Percentiles rank a stretch among this genome's conserved stretches.
Evolutionary conservation across 2,113 vertebrate species (phyloP).

Genomic region (Micronycteris hirsuta): DNA sequence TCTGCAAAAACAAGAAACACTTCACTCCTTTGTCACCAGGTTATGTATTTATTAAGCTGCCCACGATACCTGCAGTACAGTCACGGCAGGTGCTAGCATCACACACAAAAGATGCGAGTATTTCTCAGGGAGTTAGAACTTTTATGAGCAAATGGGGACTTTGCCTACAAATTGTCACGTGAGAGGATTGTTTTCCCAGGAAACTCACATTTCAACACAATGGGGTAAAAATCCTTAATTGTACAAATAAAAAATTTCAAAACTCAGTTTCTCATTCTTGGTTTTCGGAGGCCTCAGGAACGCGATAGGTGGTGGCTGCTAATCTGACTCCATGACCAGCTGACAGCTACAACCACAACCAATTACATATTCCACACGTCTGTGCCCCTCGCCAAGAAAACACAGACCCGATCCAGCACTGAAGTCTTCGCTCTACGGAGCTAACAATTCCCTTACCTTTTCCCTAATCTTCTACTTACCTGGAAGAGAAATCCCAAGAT

Average conservation of each 20-base stretch:
- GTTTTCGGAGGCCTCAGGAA: background rate
- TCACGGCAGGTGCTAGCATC: background rate
- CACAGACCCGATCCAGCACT: background rate
- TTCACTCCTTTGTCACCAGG: background rate
- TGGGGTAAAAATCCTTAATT: background rate
- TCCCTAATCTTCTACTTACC: background rate
- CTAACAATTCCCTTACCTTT: background rate
- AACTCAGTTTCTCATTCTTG: constrained; percentile 10
- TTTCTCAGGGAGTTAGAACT: constrained; percentile 22
- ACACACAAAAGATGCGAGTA: constrained; percentile 21
- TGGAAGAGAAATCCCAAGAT: background rate
- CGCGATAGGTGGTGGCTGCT: background rate
- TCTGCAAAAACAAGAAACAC: background rate
- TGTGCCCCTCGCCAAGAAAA: background rate
- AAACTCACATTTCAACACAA: constrained; percentile 22
- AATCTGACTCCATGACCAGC: background rate
- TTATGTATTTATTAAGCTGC: background rate
- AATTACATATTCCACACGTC: background rate
- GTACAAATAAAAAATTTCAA: constrained; percentile 1
- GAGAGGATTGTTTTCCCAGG: background rate
- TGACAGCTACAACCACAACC: background rate
- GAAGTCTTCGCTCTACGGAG: background rate
- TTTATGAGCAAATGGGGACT: constrained; percentile 15
- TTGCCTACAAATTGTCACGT: constrained; percentile 21
- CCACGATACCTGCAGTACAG: background rate